Base-by-base conservation (phyloP, 2,888 invertebrate genomes). In the Bimastos eiseni region DNA sequence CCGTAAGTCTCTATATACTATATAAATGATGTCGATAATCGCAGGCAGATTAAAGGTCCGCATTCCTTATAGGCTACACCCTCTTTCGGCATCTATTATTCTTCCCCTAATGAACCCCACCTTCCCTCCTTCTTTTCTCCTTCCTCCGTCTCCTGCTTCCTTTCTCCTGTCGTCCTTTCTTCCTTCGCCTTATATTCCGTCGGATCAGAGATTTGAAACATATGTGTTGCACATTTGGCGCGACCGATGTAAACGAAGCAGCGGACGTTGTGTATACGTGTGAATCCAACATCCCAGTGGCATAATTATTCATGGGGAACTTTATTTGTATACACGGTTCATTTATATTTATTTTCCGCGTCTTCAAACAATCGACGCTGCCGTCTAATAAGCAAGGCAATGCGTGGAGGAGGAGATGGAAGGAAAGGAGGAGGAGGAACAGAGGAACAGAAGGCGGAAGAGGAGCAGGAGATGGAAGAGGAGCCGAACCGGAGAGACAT, bases 141-240 rank as follows among this genome's bases (percentile, higher is more conserved):
- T 34, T 88, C 38, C 33, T 88, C 88, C 70, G 8, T 70, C 70
- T 70, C 30, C 70, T n/a, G 11, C n/a, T 70, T n/a, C 70, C n/a
- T n/a, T 70, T 11, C 70, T 13, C 70, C 13, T n/a, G 30, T 70
- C 70, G 30, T 70, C 70, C 30, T 30, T 6, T n/a, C 70, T 70
- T n/a, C 70, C 70, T n/a, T 70, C n/a, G 30, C 30, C 4, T n/a
- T 70, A 70, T 70, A 70, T 70, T 70, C 70, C 30, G 70, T n/a
- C 70, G 70, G 49, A 21, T 70, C 70, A 1, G 70, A 70, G 70
- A 70, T 70, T 70, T 70, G 70, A 70, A 70, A 70, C 70, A 70
- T 70, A 70, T 70, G 70, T 70, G 70, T 70, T 70, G 70, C 70
- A 70, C 70, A 70, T 70, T 70, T 70, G 70, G 70, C 70, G 70